Evolutionary conservation across 2,888 invertebrate species (phyloP), one percentile per base, ranked within the genome.

Genomic region (Orthonevra nobilis): DNA sequence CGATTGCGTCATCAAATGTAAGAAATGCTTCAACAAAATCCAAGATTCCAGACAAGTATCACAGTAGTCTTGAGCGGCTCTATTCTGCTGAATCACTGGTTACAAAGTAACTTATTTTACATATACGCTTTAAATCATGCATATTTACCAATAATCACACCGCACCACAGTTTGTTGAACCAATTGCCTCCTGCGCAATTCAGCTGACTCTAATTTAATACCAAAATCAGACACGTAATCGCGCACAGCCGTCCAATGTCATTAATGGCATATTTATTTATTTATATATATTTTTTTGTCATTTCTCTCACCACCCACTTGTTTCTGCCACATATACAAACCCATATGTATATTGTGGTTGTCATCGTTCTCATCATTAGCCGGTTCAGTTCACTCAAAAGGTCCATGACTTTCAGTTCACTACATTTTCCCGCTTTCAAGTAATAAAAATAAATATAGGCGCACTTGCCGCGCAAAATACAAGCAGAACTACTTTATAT

Each of bases 371-470:
- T 46, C 42, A 10, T 61, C 46, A 54, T 54, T 40, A 48, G 58
- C 46, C 66, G 74, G 10, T 46, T 68, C 14, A 38, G 36, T 46
- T 73, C 23, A 66, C 23, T 23, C 23, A 19, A 48, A 61, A 75
- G 54, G 61, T 75, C 48, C 68, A 68, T 61, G 74, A 74, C 74
- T 61, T 68, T 66, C 28, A 40, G 44, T 52, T 46, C 54, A 32
- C 23, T 42, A 26, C 42, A 34, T 44, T 34, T 2, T 17, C 5
- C 38, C 7, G 17, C 54, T 28, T 28, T 34, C n/a, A 28, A 38
- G 61, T 23, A 26, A 64, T 64, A 52, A 64, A 64, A 54, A 64
- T 64, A 52, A 44, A 54, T 34, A 12, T 30, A 40, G n/a, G n/a
- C n/a, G n/a, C n/a, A n/a, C n/a, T n/a, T n/a, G n/a, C 19, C 15